phyloP scores from a whole-genome alignment of 2,113 vertebrate genomes.

The Orcinus orca region DNA sequence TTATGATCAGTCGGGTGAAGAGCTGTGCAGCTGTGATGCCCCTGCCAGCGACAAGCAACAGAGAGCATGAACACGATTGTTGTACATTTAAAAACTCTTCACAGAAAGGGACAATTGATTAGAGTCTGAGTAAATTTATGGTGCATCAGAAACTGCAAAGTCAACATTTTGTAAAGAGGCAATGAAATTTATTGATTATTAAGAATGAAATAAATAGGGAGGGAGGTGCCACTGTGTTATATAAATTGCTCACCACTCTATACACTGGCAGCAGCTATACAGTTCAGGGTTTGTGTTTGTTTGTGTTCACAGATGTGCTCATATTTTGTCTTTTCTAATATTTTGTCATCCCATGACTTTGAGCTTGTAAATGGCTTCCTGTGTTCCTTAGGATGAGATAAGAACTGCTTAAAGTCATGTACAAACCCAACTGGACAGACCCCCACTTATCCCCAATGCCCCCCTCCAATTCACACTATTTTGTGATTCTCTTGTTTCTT shows the following conservation, averaged over 20 bases:
- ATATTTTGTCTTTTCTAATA: not conserved
- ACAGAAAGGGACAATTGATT: slow-evolving; percentile 29
- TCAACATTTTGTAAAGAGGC: not conserved
- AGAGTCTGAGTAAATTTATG: not conserved
- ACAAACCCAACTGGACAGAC: not conserved
- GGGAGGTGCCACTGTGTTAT: not conserved
- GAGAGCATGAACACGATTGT: not conserved
- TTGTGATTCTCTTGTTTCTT: not conserved
- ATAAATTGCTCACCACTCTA: not conserved
- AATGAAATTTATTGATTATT: not conserved
- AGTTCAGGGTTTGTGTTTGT: not conserved
- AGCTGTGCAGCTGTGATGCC: not conserved
- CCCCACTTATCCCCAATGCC: not conserved
- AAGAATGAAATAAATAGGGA: not conserved
- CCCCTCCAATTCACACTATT: not conserved
- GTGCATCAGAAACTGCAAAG: not conserved
- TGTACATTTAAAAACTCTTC: not conserved
- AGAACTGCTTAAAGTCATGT: not conserved
- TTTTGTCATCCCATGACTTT: not conserved
- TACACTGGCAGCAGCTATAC: not conserved
- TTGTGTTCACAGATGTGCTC: not conserved
- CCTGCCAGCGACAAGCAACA: not conserved
- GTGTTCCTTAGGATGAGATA: not conserved
- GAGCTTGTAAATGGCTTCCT: not conserved
- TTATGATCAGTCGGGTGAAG: slow-evolving; percentile 1